Base-by-base conservation (phyloP, 2,888 invertebrate genomes). In the Aphelenchoides bicaudatus region DNA sequence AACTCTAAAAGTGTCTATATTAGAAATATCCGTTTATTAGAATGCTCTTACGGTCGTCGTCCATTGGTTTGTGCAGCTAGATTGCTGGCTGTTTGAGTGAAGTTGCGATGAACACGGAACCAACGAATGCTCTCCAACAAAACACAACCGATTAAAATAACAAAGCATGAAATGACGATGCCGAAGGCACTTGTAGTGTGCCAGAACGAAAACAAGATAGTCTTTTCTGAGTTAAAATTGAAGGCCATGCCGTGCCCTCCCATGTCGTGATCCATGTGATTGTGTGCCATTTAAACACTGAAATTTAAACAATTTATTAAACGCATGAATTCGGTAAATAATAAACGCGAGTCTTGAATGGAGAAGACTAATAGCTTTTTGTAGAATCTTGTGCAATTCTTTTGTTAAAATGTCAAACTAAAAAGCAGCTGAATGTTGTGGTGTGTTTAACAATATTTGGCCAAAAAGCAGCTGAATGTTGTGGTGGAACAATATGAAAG, bases 181-280 rank as follows among this genome's bases (percentile, higher is more conserved):
- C 73, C 73, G 16, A 63, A 27, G 5, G 65, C 39, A n/a, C 66
- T 62, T 13, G 63, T 54, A 4, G 67, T 67, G 59, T 63, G 64
- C 75, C 75, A 76, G 61, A 72, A 74, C 28, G 58, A 58, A 62
- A 76, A 76, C 4, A 76, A 64, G 34, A 76, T 70, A 1, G 70
- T 70, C 51, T 75, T 74, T 27, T 56, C 56, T 13, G 50, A 48
- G 25, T 67, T 67, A 39, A 66, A 70, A 39, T 67, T 68, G 39
- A 70, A 67, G n/a, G 49, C 34, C 67, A 67, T 67, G 21, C 65
- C 56, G 39, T 56, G 39, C 34, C 56, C 34, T 29, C 10, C 21
- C 65, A 31, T 60, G 25, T 39, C 31, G 19, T 65, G 63, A 13
- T 56, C 37, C 29, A 13, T 39, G 23, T 59, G 67, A 13, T 19